Evolutionary conservation across 2,797 vertebrate species (phyloP), one percentile per base, ranked within the genome.

Genomic region (Hephaestus fuliginosus): DNA sequence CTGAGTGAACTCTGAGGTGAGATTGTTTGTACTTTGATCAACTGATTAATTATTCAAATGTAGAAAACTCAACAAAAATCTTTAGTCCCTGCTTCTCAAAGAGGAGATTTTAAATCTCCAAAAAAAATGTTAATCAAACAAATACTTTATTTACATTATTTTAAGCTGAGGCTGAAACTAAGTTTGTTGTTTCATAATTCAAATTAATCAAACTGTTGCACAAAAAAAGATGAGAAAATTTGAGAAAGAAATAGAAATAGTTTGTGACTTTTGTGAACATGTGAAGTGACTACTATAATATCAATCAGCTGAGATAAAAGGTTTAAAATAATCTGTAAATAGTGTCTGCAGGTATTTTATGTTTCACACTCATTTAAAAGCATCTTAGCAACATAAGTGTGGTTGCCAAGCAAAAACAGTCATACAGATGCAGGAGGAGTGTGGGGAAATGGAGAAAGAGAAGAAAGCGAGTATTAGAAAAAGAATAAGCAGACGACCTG

Each of bases 371-470:
- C 2, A 44, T 52, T 52, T 10, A 46, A 28, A 12, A 20, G 49
- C 1, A 20, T 49, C 25, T 48, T 1, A 25, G 6, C 15, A 18
- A 25, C 53, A 2, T 14, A 17, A 53, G 63, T n/a, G 48, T 66
- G 39, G n/a, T 78, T 12, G 36, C n/a, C 33, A 48, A 25, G 46
- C 22, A 61, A 56, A 53, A 52, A 10, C 43, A 86, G 56, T 41
- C 58, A 2, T 2, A 3, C 18, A 4, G 52, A 12, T 51, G 15
- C 0, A 25, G 7, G 51, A 25, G 20, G 14, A 71, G 61, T 62
- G 46, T 63, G 56, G 44, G 65, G 66, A 52, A 25, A 25, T 25
- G 36, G 18, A 56, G 1, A 28, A 13, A 14, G 11, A n/a, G 25
- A n/a, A 14, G 13, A 20, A 36, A 36, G 13, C 18, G 52, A 11